Evolutionary conservation across 2,888 invertebrate species (phyloP).

Genomic region (Xiphydria camelus): DNA sequence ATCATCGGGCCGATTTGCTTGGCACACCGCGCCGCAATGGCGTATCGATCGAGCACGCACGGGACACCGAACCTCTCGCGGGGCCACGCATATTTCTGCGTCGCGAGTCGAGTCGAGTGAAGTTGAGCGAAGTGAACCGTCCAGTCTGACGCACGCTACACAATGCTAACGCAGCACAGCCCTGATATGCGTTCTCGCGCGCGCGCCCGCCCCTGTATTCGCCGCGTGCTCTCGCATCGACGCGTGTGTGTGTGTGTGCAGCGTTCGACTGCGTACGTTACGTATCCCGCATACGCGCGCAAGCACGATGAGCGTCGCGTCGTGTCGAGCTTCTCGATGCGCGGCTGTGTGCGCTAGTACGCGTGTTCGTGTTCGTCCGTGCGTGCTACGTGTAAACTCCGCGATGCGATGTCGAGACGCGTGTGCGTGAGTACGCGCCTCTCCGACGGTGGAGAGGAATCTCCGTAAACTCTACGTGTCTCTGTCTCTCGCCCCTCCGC

Average conservation of each 20-base stretch:
- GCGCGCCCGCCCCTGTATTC: constrained; percentile 23
- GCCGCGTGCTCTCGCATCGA: constrained; percentile 16
- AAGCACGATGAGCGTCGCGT: constrained; percentile 37
- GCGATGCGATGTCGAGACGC: too few species aligned
- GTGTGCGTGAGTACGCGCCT: constrained; percentile 22
- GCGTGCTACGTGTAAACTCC: constrained; percentile 2
- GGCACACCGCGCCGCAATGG: constrained; percentile 49
- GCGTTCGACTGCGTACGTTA: not conserved
- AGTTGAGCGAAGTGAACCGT: constrained; percentile 32
- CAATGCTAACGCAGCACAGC: constrained; percentile 29
- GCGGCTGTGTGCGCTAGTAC: constrained; percentile 18
- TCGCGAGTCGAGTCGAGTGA: constrained; percentile 7
- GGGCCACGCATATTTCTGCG: constrained; percentile 43
- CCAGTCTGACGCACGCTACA: constrained; percentile 33
- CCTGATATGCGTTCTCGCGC: constrained; percentile 22
- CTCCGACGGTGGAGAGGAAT: constrained; percentile 38
- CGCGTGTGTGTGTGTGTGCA: not conserved
- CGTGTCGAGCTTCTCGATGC: constrained; percentile 61
- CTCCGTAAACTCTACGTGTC: constrained; percentile 38
- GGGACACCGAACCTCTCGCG: constrained; percentile 37
- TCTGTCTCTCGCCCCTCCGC: constrained; percentile 28
- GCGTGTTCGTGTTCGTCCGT: constrained; percentile 1
- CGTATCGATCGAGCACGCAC: constrained; percentile 52
- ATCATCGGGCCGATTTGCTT: constrained; percentile 35
- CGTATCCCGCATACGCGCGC: constrained; percentile 17